Base-by-base conservation (phyloP, 2,888 invertebrate genomes). In the Agriopis leucophaearia region DNA sequence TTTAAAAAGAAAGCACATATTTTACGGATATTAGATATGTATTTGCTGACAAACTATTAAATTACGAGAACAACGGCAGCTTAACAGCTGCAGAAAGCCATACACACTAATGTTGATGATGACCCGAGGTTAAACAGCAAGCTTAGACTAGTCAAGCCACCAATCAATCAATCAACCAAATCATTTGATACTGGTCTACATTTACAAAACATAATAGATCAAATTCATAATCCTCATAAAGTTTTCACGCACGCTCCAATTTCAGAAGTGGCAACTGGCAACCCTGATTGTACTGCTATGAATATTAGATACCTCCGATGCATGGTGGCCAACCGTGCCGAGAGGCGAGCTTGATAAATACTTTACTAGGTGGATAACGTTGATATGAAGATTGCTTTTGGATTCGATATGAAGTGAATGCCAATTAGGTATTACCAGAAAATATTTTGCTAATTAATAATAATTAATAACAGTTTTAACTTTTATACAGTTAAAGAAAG, bases 301-400 rank as follows among this genome's bases (percentile, higher is more conserved):
- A 76, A 76, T 79, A 81, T 81, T 78, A 65, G 69, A 78, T 80
- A 76, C 73, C 76, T 72, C 69, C 66, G 61, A 58, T 63, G 45
- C 48, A 61, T 52, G 64, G 60, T 47, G 68, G 64, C 64, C 56
- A 35, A 27, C 54, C 60, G 60, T 64, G 55, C 36, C 54, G 16
- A 52, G 35, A 52, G 16, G 55, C 52, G 42, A 35, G 55, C 54
- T 44, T 40, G 59, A 36, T 62, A 44, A 68, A 59, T 59, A 45
- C 40, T 57, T 44, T 42, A 63, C 38, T 59, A 38, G 27, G 18
- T 16, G 48, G 27, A 8, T 16, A 38, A 15, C 10, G n/a, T 38
- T 54, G 38, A 38, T 54, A 54, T 16, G 52, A 54, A 54, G 52
- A 54, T 54, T 15, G 10, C 38, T 51, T 16, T 16, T 18, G n/a